Evolutionary conservation across 2,888 invertebrate species (phyloP).

Genomic region (Brassicogethes aeneus): DNA sequence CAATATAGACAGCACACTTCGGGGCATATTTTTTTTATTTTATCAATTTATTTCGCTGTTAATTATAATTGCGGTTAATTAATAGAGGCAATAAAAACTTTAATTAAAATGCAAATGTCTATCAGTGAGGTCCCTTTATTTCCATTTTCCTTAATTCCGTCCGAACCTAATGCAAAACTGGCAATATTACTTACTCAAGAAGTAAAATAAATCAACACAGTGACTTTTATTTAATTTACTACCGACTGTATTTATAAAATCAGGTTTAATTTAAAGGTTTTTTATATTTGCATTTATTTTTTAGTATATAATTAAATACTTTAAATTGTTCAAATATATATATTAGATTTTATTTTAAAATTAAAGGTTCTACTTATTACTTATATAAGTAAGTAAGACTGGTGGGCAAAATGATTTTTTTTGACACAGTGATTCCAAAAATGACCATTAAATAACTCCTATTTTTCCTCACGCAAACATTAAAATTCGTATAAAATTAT

Average conservation of each 20-base stretch:
- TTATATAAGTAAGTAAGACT: too few relatives aligned
- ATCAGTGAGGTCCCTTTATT: slow-evolving; percentile 20
- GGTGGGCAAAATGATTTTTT: too few relatives aligned
- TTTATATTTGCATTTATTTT: slow-evolving; percentile 1
- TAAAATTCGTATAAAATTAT: too few relatives aligned
- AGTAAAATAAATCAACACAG: slow-evolving; percentile 21
- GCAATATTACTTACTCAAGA: slow-evolving; percentile 18
- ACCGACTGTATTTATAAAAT: slow-evolving; percentile 2
- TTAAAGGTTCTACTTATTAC: too few relatives aligned
- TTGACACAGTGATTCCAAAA: too few relatives aligned
- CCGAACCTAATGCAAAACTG: slow-evolving; percentile 23
- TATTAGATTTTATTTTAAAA: too few relatives aligned
- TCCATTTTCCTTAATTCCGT: slow-evolving; percentile 19
- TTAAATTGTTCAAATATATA: too few relatives aligned
- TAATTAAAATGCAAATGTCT: slow-evolving; percentile 34
- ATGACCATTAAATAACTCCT: too few relatives aligned
- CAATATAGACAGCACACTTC: too few relatives aligned
- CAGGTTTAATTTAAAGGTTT: neutral
- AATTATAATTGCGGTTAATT: slow-evolving; percentile 33
- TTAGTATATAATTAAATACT: too few relatives aligned
- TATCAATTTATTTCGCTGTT: slow-evolving; percentile 14
- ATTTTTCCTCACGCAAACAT: too few relatives aligned
- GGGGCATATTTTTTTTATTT: too few relatives aligned
- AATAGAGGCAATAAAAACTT: slow-evolving; percentile 31
- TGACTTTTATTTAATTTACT: slow-evolving; percentile 3